Evolutionary conservation across 2,113 vertebrate species (phyloP), one percentile per base, ranked within the genome.

Genomic region (Sinocyclocheilus anophthalmus): DNA sequence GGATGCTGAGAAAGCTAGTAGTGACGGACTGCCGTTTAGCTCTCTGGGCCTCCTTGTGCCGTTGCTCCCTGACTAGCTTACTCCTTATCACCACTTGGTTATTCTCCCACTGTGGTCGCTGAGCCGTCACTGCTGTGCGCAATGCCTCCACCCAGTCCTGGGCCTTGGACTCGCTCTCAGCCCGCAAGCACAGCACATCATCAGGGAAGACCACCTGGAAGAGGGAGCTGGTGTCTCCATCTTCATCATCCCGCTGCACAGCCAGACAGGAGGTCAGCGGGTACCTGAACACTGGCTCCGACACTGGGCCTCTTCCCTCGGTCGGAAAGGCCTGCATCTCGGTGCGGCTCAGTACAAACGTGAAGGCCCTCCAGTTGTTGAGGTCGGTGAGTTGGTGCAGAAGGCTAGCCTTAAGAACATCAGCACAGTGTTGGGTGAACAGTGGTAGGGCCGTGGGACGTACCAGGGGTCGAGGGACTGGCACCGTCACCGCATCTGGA

Each of bases 1-100:
- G 95, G 86, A 99, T 98, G 92, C 98, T 97, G 87, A 99, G 96
- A 92, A 99, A 99, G 90, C 97, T 99, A 88, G 96, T 98, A 90
- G 98, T 99, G 91, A 99, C 97, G 0, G 98, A 99, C 92, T 98
- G 97, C 0, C 97, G 94, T 84, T 99, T 98, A 88, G 87, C 95
- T 92, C 96, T 96, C 77, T 92, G 90, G 10, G 93, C 89, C 20
- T 95, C 96, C 84, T 91, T 92, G 42, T 93, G 93, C 13, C 90
- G 91, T 53, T 92, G 86, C 63, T 95, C 94, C 48, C 92, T 87
- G 75, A 89, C 55, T 7, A 95, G 90, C 90, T 94, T 96, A 81
- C 53, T 95, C 87, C 97, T 94, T 77, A 98, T 89, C 0, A 94
- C 94, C 85, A 97, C 96, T 12, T 90, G 88, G 86, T 87, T 93